Evolutionary conservation across 2,797 vertebrate species (phyloP).

Genomic region (Cyclopterus lumpus): DNA sequence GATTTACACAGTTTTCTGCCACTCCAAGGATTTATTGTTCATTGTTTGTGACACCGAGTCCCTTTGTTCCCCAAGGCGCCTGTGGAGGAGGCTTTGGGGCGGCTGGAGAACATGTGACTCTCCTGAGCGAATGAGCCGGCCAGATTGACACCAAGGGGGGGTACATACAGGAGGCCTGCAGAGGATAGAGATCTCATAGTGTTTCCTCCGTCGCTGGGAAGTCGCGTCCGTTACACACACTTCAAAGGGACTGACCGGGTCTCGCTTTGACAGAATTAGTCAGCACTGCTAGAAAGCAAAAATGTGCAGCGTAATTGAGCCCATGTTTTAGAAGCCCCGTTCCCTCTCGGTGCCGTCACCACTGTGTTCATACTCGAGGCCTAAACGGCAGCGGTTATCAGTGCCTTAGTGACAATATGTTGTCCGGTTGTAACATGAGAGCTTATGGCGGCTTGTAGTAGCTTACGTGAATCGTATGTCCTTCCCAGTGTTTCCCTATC

Average conservation of each 20-base stretch:
- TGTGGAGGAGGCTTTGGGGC: constrained; percentile 75
- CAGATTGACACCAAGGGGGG: constrained; percentile 56
- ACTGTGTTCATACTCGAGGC: constrained; percentile 43
- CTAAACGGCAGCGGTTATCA: constrained; percentile 60
- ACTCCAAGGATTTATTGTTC: constrained; percentile 84
- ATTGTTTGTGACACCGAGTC: constrained; percentile 84
- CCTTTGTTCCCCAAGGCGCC: constrained; percentile 83
- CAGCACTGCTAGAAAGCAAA: constrained; percentile 69
- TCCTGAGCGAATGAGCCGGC: constrained; percentile 51
- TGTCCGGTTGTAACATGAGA: constrained; percentile 67
- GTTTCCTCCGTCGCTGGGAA: constrained; percentile 51
- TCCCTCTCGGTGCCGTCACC: constrained; percentile 44
- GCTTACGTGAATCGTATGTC: constrained; percentile 53
- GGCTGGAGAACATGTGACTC: constrained; percentile 75
- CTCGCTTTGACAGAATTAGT: constrained; percentile 50
- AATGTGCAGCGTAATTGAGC: constrained; percentile 53
- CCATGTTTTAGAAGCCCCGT: constrained; percentile 35
- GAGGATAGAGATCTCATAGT: constrained; percentile 53
- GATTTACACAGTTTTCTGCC: constrained; percentile 78
- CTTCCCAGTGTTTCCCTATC: constrained; percentile 75
- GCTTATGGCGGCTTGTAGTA: constrained; percentile 25
- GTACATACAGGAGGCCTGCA: constrained; percentile 39
- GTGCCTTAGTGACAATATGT: constrained; percentile 57
- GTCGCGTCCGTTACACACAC: constrained; percentile 39
- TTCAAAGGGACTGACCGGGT: constrained; percentile 33